Evolutionary conservation across 2,888 invertebrate species (phyloP).

Genomic region (Petrolisthes manimaculis): DNA sequence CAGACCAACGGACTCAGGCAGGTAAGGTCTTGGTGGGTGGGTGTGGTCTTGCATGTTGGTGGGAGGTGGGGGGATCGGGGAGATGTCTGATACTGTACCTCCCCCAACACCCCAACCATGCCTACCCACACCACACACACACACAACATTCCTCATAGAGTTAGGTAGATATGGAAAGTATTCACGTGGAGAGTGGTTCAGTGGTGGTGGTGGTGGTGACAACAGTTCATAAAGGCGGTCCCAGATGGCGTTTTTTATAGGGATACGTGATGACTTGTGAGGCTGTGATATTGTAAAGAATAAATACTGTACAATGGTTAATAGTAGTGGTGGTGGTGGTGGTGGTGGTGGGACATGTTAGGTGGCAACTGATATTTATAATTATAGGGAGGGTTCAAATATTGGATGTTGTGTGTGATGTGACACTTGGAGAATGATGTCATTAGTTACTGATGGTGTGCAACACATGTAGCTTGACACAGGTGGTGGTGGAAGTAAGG

Average conservation of each 20-base stretch:
- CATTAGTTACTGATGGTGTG: too few species aligned
- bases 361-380: neutral
- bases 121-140: slow-evolving; percentile 3
- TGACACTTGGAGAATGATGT: neutral
- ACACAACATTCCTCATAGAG: too few species aligned
- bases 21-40: slow-evolving; percentile 24
- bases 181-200: neutral
- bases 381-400: neutral
- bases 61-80: neutral
- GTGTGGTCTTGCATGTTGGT: too few species aligned
- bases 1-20: slow-evolving; percentile 51
- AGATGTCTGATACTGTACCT: neutral
- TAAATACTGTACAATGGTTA: too few species aligned
- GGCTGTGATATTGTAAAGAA: too few species aligned
- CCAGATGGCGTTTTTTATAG: too few species aligned
- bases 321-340: too few species aligned
- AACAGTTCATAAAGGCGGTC: too few species aligned
- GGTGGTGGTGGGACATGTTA: neutral
- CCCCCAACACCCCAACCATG: neutral
- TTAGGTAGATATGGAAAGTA: too few species aligned
- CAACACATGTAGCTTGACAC: too few species aligned
- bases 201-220: neutral
- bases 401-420: neutral
- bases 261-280: too few species aligned
- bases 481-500: too few species aligned